A percentile compares a stretch with the other conserved stretches of the same genome.
Conservation (phyloP, 2,888 invertebrate genomes). For the Escarpia spicata region DNA sequence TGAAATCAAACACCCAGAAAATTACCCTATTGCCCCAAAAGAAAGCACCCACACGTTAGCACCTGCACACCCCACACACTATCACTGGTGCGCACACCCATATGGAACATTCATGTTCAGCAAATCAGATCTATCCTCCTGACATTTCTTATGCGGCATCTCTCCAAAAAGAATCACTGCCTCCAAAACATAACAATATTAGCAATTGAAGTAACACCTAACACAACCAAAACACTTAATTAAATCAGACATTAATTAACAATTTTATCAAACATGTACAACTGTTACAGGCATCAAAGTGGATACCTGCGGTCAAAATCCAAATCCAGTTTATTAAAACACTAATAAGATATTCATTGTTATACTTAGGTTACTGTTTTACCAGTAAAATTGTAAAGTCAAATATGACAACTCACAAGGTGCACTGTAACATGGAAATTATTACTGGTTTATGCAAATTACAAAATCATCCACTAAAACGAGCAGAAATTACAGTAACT, state of each 20-base stretch:
- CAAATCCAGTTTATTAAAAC: neutral
- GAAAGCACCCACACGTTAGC: neutral
- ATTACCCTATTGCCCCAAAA: neutral
- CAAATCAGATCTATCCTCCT: neutral
- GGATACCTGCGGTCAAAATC: neutral
- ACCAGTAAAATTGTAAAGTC: neutral
- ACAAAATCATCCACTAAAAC: neutral
- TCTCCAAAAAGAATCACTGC: neutral
- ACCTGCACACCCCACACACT: neutral
- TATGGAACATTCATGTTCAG: neutral
- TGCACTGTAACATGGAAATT: neutral
- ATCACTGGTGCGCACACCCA: neutral
- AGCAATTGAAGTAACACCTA: neutral
- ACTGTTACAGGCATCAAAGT: neutral
- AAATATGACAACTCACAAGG: neutral
- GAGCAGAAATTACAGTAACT: neutral
- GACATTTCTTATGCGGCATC: neutral
- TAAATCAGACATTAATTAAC: neutral
- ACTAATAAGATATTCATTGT: neutral
- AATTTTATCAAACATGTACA: slow-evolving; percentile 1
- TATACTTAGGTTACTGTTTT: neutral
- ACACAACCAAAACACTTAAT: neutral
- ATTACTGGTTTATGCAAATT: neutral
- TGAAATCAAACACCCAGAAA: neutral
- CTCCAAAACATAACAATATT: neutral